A percentile compares a stretch with the other conserved stretches of the same genome.
phyloP scores from a whole-genome alignment of 1,140 invertebrate genomes.

The Ips typographus region DNA sequence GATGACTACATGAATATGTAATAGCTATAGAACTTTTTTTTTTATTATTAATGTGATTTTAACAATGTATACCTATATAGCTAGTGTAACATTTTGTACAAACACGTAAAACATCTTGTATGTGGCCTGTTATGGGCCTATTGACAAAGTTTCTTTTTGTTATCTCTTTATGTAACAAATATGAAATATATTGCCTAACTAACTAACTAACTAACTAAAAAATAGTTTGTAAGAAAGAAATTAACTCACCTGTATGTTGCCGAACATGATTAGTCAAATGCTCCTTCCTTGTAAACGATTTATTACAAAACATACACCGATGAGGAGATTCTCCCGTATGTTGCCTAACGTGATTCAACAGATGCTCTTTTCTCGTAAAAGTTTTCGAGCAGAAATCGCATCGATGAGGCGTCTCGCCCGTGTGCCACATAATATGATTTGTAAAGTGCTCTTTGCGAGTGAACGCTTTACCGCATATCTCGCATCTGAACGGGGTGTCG shows the following conservation, averaged over 20 bases:
- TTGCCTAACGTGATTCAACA: constrained; percentile 79
- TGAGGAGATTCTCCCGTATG: constrained; percentile 81
- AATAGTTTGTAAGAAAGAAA: constrained; percentile 55
- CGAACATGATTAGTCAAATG: constrained; percentile 79
- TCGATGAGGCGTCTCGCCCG: constrained; percentile 83
- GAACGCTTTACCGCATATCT: constrained; percentile 85
- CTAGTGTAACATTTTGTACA: too few species aligned
- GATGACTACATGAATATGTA: too few species aligned
- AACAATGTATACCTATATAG: too few species aligned
- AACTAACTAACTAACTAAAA: too few species aligned
- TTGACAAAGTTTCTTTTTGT: too few species aligned
- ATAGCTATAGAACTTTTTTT: too few species aligned
- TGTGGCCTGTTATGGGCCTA: too few species aligned
- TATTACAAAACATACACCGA: constrained; percentile 77
- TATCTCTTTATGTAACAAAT: too few species aligned
- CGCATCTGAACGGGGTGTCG: constrained; percentile 60
- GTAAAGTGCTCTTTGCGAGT: constrained; percentile 83
- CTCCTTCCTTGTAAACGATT: constrained; percentile 80
- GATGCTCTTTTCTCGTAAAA: constrained; percentile 79
- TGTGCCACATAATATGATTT: constrained; percentile 85
- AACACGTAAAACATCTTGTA: too few species aligned
- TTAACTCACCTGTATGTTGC: constrained; percentile 76
- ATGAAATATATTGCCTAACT: too few species aligned
- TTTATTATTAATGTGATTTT: too few species aligned
- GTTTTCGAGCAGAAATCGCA: constrained; percentile 83